phyloP scores from a whole-genome alignment of 2,888 invertebrate genomes.

The Allygus modestus region DNA sequence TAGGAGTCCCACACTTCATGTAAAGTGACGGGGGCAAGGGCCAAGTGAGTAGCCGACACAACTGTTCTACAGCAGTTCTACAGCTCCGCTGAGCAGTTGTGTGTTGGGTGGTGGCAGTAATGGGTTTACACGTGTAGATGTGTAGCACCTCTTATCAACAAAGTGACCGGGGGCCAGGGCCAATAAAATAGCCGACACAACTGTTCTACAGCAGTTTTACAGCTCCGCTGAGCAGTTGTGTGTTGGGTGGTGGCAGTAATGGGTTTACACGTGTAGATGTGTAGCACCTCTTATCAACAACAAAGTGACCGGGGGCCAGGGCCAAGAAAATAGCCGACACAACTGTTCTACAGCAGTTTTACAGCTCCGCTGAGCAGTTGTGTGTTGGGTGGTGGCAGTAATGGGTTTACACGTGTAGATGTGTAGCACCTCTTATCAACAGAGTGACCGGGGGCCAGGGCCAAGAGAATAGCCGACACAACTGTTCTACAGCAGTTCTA shows the following conservation, averaged over 20 bases:
- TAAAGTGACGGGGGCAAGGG: constrained; percentile 1
- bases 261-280: background rate
- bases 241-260: background rate
- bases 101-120: background rate
- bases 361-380: no score
- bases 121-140: background rate
- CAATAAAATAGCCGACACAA: background rate
- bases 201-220: background rate
- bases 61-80: background rate
- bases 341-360: no score
- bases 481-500: no score
- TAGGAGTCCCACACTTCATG: no score
- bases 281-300: no score
- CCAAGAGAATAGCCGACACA: no score
- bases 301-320: no score
- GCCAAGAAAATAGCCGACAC: no score
- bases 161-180: background rate
- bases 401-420: no score
- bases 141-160: background rate
- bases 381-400: no score
- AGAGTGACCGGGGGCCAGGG: no score
- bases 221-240: background rate
- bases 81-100: background rate
- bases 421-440: no score
- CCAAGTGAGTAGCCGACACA: constrained; percentile 2